Evolutionary conservation across 2,113 vertebrate genomes (phyloP).

Genomic region (Verasper variegatus): DNA sequence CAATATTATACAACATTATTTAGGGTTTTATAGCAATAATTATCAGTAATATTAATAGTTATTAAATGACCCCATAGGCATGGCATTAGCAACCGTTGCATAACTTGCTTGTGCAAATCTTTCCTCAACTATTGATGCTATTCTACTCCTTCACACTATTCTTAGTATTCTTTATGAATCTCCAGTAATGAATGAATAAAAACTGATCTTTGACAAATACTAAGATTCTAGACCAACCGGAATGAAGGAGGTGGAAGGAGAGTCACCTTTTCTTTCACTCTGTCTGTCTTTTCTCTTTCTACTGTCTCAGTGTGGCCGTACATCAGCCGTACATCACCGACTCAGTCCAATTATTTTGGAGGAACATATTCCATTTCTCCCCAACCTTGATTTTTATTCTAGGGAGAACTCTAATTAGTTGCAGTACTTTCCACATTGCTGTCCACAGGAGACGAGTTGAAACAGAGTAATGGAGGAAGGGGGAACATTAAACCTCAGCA

Average conservation of each 20-base stretch:
- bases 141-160: too few relatives aligned
- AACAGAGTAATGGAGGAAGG: slow-evolving; percentile 23
- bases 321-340: slow-evolving; percentile 36
- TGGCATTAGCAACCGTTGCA: too few relatives aligned
- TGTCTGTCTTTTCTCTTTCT: background rate
- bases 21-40: too few relatives aligned
- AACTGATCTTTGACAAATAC: background rate
- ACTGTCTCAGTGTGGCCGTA: slow-evolving; percentile 15
- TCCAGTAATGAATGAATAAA: background rate
- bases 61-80: background rate
- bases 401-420: slow-evolving; percentile 63
- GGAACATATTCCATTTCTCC: slow-evolving; percentile 48
- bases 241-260: background rate
- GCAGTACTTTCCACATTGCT: slow-evolving; percentile 25
- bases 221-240: background rate
- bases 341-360: slow-evolving; percentile 61
- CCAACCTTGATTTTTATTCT: slow-evolving; percentile 51
- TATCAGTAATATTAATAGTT: background rate
- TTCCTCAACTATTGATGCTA: too few relatives aligned
- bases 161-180: slow-evolving; percentile 3
- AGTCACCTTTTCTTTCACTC: background rate
- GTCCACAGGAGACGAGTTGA: slow-evolving; percentile 24
- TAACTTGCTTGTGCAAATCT: too few relatives aligned
- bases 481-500: slow-evolving; percentile 50
- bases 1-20: too few relatives aligned